A percentile compares a stretch with the other conserved stretches of the same genome.
Evolutionary conservation across 2,113 vertebrate species (phyloP).

Genomic region (Brachionichthys hirsutus): DNA sequence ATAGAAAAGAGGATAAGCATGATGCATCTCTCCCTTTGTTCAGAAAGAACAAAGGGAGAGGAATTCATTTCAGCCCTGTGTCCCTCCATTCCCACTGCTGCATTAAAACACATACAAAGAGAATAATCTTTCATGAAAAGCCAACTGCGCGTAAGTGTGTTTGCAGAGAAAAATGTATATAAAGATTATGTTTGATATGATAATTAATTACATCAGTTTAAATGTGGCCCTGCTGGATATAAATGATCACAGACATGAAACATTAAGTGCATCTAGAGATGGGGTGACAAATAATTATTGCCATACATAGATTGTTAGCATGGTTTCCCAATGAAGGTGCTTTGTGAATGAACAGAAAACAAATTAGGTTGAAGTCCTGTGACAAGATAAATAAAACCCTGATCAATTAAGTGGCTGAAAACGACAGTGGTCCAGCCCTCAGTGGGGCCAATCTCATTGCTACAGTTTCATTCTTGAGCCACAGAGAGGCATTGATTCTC

Average conservation of each 20-base stretch:
- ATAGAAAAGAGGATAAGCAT: slow-evolving; percentile 55
- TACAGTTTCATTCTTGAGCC: slow-evolving; percentile 64
- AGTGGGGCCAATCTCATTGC: slow-evolving; percentile 47
- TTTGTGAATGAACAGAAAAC: slow-evolving; percentile 67
- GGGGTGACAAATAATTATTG: slow-evolving; percentile 3
- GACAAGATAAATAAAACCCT: slow-evolving; percentile 72
- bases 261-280: slow-evolving; percentile 22
- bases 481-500: slow-evolving; percentile 68
- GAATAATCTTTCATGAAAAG: slow-evolving; percentile 47
- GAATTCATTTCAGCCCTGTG: slow-evolving; percentile 47
- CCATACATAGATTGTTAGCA: slow-evolving; percentile 42
- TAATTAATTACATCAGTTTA: slow-evolving; percentile 56
- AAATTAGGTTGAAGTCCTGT: slow-evolving; percentile 70
- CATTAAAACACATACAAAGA: slow-evolving; percentile 50
- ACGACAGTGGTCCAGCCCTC: slow-evolving; percentile 38
- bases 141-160: slow-evolving; percentile 2
- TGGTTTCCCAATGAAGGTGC: slow-evolving; percentile 60
- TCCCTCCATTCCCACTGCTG: slow-evolving; percentile 32
- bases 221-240: slow-evolving; percentile 28
- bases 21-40: slow-evolving; percentile 63
- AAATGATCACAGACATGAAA: slow-evolving; percentile 37
- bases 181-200: slow-evolving; percentile 58
- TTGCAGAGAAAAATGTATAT: slow-evolving; percentile 36
- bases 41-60: slow-evolving; percentile 55
- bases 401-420: slow-evolving; percentile 73